These are phyloP conservation scores for Ophion slaviceki DNA, from an alignment of 2,888 invertebrate species.

Conservation along the genomic window DNA sequence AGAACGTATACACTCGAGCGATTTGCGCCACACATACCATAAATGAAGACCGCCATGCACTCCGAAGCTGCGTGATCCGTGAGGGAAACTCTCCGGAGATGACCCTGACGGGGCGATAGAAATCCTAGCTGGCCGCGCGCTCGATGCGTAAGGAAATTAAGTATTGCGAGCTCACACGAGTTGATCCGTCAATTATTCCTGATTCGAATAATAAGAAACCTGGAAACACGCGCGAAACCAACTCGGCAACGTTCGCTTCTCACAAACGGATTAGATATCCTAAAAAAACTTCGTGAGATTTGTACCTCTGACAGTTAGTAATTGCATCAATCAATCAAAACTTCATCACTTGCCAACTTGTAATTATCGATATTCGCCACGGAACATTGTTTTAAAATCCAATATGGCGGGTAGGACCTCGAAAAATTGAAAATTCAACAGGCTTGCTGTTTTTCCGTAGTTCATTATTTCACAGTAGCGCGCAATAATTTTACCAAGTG, in stretches of 20 bases:
- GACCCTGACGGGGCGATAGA: slow-evolving; percentile 42
- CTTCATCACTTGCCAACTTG: too few species aligned
- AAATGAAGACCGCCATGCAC: slow-evolving; percentile 39
- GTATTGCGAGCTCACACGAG: slow-evolving; percentile 19
- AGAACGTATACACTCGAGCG: slow-evolving; percentile 13
- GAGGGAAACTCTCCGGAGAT: slow-evolving; percentile 30
- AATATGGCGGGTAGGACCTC: too few species aligned
- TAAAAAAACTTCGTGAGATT: too few species aligned
- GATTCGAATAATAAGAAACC: slow-evolving; percentile 2
- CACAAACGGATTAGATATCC: too few species aligned
- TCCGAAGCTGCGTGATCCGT: slow-evolving; percentile 20
- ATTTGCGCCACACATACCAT: slow-evolving; percentile 52
- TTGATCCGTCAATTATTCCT: slow-evolving; percentile 8
- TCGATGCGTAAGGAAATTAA: slow-evolving; percentile 18
- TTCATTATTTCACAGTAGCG: too few species aligned
- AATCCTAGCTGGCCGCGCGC: slow-evolving; percentile 1
- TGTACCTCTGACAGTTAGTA: too few species aligned
- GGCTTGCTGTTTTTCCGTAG: too few species aligned
- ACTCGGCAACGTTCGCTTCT: neutral
- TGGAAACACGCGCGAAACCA: neutral
- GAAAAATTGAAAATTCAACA: too few species aligned
- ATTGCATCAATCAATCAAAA: too few species aligned
- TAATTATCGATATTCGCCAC: too few species aligned
- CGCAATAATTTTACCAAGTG: too few species aligned
- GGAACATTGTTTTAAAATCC: too few species aligned